A percentile compares a stretch with the other conserved stretches of the same genome.
These are phyloP conservation scores for Denticeps clupeoides DNA, from an alignment of 2,797 vertebrate species.

Conservation along the genomic window DNA sequence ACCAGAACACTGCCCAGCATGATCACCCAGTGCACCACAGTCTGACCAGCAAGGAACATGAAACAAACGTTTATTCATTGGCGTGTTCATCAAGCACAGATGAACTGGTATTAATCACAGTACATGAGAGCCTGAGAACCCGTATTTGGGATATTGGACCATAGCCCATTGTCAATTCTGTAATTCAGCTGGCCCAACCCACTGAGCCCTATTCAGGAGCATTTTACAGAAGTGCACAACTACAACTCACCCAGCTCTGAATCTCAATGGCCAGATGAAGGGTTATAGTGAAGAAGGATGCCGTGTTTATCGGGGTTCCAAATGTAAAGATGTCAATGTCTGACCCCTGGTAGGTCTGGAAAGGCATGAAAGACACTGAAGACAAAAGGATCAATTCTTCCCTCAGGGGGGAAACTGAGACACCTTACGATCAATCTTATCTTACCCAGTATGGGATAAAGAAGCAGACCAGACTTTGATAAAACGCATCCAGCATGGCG, in stretches of 20 bases:
- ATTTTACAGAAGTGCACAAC: too few relatives aligned
- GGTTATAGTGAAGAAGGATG: constrained; percentile 78
- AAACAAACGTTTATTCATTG: neutral
- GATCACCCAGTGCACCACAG: constrained; percentile 60
- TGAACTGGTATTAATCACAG: too few relatives aligned
- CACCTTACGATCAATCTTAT: neutral
- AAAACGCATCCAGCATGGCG: constrained; percentile 81
- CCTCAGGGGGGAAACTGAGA: neutral
- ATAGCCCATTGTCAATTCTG: too few relatives aligned
- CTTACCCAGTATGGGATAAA: constrained; percentile 83
- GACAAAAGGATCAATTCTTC: too few relatives aligned
- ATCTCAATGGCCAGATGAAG: constrained; percentile 89
- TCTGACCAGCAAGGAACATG: constrained; percentile 67
- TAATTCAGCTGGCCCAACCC: too few relatives aligned
- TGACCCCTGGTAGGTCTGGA: constrained; percentile 67
- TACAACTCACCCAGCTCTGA: constrained; percentile 76
- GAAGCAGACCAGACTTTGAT: constrained; percentile 89
- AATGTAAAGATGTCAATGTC: constrained; percentile 78
- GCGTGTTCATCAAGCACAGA: too few relatives aligned
- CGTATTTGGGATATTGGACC: too few relatives aligned
- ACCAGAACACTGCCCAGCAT: constrained; percentile 69
- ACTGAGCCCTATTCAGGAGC: too few relatives aligned
- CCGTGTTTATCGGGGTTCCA: constrained; percentile 81
- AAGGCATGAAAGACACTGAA: constrained; percentile 19
- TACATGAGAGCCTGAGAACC: too few relatives aligned